A percentile compares a stretch with the other conserved stretches of the same genome.
phyloP scores from a whole-genome alignment of 2,888 invertebrate species.

The Athrips mouffetella region DNA sequence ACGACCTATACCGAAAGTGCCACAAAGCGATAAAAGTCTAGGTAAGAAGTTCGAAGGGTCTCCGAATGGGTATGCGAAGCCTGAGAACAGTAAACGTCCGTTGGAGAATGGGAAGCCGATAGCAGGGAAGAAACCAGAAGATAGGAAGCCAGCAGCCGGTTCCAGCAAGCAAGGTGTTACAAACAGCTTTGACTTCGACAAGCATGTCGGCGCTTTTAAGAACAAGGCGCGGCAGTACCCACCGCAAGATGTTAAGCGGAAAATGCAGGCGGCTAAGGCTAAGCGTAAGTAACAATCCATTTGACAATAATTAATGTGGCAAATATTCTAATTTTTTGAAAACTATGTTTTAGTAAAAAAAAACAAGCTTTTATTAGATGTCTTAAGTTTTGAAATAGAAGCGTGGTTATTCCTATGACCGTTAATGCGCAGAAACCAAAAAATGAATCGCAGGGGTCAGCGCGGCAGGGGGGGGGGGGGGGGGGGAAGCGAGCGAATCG shows the following conservation, averaged over 20 bases:
- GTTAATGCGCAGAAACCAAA: too few relatives aligned
- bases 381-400: too few relatives aligned
- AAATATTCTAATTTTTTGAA: constrained; percentile 3
- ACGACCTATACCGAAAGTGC: constrained; percentile 46
- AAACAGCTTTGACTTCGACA: constrained; percentile 67
- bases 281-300: constrained; percentile 54
- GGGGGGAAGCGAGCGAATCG: too few relatives aligned
- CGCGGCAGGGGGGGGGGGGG: too few relatives aligned
- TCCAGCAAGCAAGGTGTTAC: constrained; percentile 47
- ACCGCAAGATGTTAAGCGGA: constrained; percentile 64
- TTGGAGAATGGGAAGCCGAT: constrained; percentile 35
- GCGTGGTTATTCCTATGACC: too few relatives aligned
- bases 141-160: constrained; percentile 37
- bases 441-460: too few relatives aligned
- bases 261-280: constrained; percentile 30
- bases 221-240: constrained; percentile 67
- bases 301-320: too few relatives aligned
- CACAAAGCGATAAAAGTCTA: constrained; percentile 39
- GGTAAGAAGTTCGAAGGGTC: constrained; percentile 41
- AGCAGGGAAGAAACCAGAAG: constrained; percentile 44
- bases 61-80: constrained; percentile 33
- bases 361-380: neutral
- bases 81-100: constrained; percentile 41
- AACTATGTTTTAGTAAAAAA: constrained; percentile 49
- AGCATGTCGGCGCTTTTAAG: constrained; percentile 59